Evolutionary conservation across 2,797 vertebrate species (phyloP).

Genomic region (Brachyrhaphis roseni): DNA sequence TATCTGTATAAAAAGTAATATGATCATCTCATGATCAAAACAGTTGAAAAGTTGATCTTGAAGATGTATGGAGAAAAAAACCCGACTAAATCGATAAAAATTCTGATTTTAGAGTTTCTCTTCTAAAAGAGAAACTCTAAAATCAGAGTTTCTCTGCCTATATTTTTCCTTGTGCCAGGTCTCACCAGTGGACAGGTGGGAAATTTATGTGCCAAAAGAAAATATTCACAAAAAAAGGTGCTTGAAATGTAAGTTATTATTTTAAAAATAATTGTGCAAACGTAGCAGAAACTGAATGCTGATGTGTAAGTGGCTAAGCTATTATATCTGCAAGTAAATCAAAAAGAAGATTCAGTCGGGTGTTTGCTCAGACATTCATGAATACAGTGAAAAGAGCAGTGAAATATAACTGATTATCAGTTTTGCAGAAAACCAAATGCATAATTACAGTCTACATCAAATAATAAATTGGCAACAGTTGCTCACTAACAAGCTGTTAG

Average conservation of each 20-base stretch:
- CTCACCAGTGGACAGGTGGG: not conserved
- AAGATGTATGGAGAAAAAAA: not conserved
- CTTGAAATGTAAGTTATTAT: not conserved
- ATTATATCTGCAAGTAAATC: not conserved
- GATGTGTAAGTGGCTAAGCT: not conserved
- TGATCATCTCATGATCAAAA: not conserved
- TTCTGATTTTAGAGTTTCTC: not conserved
- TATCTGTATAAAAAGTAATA: not conserved
- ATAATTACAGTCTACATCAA: constrained; percentile 30
- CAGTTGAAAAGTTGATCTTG: not conserved
- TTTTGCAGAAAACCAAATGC: constrained; percentile 23
- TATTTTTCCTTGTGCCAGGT: not conserved
- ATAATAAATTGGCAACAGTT: constrained; percentile 1
- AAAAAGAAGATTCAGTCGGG: constrained; percentile 4
- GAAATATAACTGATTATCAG: constrained; percentile 22
- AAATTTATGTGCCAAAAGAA: not conserved
- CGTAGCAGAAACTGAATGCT: not conserved
- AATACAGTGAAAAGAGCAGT: constrained; percentile 17
- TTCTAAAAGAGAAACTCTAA: too few relatives aligned
- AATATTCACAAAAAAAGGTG: not conserved
- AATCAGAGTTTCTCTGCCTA: too few relatives aligned
- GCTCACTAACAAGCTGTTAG: constrained; percentile 10
- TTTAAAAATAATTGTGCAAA: not conserved
- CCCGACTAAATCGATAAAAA: not conserved
- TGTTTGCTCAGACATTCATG: constrained; percentile 26